Base-by-base conservation (phyloP, 1,140 invertebrate genomes). In the Pinna nobilis region DNA sequence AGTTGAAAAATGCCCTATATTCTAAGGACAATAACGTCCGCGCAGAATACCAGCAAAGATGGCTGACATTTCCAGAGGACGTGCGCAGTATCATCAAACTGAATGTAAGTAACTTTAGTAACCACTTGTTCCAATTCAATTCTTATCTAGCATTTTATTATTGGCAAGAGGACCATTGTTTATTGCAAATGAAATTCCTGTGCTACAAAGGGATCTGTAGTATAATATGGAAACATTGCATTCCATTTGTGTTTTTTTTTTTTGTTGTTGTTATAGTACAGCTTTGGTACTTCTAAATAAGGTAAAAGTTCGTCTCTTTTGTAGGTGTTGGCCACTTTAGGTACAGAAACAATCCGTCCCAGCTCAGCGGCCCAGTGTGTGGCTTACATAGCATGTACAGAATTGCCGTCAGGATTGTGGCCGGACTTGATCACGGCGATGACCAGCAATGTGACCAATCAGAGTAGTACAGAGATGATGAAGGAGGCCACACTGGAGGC, bases 361-460 rank as follows among this genome's bases (percentile, higher is more conserved):
- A 98, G 97, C 84, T 97, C 97, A 70, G 98, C 98, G 18, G 97
- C 98, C 2, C 98, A 99, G 88, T 99, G 98, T 91, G 96, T 99
- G 33, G 98, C 98, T 11, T 97, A 98, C 88, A 96, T 99, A 70
- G 98, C 98, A 11, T 96, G 98, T 49, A 94, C 96, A 25, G 98
- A 99, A 90, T 90, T 99, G 57, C 96, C 97, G 2, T 92, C 94
- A 23, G 84, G 87, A 57, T 82, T 91, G 71, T 93, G 93, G 93
- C 93, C 92, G 74, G 94, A 97, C 74, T 90, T 99, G 0, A 97
- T 99, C 70, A 90, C 92, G 20, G 91, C 93, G 7, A 91, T 99
- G 65, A 96, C 97, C 20, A 92, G 92, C 82, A 99, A 99, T 91
- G 94, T 98, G 3, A 95, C 95, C 80, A 92, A 92, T 74, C 90